Evolutionary conservation across 2,888 invertebrate species (phyloP), one percentile per base, ranked within the genome.

Genomic region (Phortica okadai): DNA sequence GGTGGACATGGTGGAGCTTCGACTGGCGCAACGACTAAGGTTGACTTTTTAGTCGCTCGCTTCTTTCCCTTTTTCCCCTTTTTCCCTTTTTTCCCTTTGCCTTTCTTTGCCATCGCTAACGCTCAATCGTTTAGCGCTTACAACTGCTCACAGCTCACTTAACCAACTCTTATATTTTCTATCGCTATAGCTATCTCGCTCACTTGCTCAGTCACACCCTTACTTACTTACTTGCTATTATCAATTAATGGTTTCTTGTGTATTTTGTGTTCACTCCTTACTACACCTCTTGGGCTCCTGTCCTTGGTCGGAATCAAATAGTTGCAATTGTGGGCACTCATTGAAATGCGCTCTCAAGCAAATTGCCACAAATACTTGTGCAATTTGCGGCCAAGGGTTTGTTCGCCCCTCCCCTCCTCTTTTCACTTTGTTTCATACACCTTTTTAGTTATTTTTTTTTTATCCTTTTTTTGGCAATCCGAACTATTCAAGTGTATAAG

Each of bases 11-110:
- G 77, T 7, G 77, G 79, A 3, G 74, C 74, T 0, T 11, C 75
- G 11, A 74, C 79, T 2, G 76, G 25, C 2, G 42, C 14, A 2
- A 80, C 78, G 77, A 0, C 67, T 64, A 21, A 0, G 5, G 7
- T 6, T 3, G 7, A 6, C 2, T 42, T 74, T 58, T 58, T 42
- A 25, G 50, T n/a, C 79, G 82, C 83, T 2, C 73, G 79, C 76
- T 84, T 85, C 59, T 79, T 81, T 0, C 75, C 78, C 77, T 79
- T 79, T 75, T 80, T 80, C 0, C 80, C 81, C 42, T 80, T 80
- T 62, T 81, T 80, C 1, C 21, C 81, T 75, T 76, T 82, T 74
- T 67, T 67, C 10, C 67, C 44, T 7, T 67, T 67, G 5, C 67
- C 44, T 7, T 67, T 67, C 42, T 67, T 67, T 42, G 42, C 70